phyloP scores from a whole-genome alignment of 1,140 invertebrate species.

The Nasonia vitripennis region DNA sequence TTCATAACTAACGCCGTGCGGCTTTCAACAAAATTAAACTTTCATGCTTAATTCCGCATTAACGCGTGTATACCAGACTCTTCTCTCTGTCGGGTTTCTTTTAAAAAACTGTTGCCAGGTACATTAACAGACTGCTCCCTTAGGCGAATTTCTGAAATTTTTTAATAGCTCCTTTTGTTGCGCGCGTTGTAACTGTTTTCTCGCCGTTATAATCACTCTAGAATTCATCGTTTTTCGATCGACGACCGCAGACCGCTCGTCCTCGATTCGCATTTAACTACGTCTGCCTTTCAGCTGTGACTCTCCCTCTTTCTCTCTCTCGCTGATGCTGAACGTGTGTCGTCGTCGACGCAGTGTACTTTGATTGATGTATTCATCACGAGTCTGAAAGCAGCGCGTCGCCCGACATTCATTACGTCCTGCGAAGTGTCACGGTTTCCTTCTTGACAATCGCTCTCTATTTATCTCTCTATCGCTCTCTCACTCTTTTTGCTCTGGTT shows the following conservation, averaged over 20 bases:
- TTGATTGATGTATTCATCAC: conserved; percentile 41
- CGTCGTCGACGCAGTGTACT: background rate
- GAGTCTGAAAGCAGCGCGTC: background rate
- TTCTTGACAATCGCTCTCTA: conserved; percentile 24
- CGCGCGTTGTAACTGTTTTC: too few species aligned
- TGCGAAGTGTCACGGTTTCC: conserved; percentile 7
- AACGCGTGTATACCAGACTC: background rate
- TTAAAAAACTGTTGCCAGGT: background rate
- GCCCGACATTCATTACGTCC: conserved; percentile 9
- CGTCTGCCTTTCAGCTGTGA: background rate
- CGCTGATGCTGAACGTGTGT: background rate
- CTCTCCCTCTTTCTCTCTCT: background rate
- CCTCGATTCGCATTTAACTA: background rate
- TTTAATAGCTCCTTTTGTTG: too few species aligned
- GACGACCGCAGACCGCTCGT: background rate
- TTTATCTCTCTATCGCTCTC: background rate
- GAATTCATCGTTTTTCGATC: too few species aligned
- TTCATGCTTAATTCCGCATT: conserved; percentile 8
- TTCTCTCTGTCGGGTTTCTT: background rate
- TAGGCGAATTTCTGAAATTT: too few species aligned
- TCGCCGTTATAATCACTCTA: too few species aligned
- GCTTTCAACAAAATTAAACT: conserved; percentile 34
- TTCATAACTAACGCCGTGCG: background rate
- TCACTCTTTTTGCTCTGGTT: background rate
- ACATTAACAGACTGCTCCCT: background rate